Evolutionary conservation across 2,888 invertebrate species (phyloP), one percentile per base, ranked within the genome.

Genomic region (Ophonus ardosiacus): DNA sequence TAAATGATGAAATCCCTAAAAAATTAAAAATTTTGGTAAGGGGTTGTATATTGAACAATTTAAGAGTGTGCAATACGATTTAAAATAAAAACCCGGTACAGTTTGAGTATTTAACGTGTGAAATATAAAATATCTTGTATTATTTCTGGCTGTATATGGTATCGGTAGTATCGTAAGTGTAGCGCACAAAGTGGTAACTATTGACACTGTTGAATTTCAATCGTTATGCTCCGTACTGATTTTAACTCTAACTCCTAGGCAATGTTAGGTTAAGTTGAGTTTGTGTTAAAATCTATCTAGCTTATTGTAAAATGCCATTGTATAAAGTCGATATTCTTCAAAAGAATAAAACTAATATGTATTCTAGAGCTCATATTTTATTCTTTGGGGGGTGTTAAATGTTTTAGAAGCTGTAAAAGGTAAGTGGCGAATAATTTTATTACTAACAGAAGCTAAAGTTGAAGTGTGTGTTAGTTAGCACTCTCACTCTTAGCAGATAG

Each of bases 221-320:
- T 79, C 56, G 85, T 85, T 84, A 78, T 65, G 68, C 79, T 79
- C 71, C 80, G 80, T 85, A 80, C 85, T 68, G 80, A 85, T 65
- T 85, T 59, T 80, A 56, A 68, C 65, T 83, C 18, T 57, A 74
- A 57, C 31, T 71, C 43, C 17, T 21, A 31, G 57, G n/a, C 15
- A 61, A 15, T 18, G 38, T 15, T 18, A 80, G 15, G 38, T 63
- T 63, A 56, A 17, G 57, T 76, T 13, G 56, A 68, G 71, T 82
- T 82, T 71, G 59, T 74, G 57, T 76, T 74, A 61, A 76, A 83
- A 76, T 83, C 74, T 56, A 68, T 61, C 38, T 68, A 85, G 85
- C 85, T 80, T 85, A 85, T 85, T 85, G 85, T 85, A 79, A 85
- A 85, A 85, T 85, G 85, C 85, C 85, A 85, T 80, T 85, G 85